Base-by-base conservation (phyloP, 1,140 invertebrate species). In the Drosophila truncata region DNA sequence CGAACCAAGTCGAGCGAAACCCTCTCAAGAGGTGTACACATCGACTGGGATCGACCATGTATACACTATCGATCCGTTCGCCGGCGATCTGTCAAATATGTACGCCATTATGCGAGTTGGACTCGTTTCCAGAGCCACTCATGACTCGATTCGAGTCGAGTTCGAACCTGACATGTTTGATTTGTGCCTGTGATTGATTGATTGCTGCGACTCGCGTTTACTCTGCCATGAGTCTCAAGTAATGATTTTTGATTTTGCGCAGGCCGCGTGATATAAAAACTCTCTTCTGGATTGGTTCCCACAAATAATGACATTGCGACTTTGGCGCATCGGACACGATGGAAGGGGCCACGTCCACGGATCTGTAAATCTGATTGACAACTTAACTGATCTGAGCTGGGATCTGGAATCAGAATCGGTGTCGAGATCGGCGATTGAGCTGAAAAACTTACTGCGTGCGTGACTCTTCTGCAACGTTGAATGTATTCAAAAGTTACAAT, bases 121-220 rank as follows among this genome's bases (percentile, higher is more conserved):
- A 76, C 82, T 78, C 59, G 82, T 80, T 84, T 77, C 49, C 44
- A 71, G 35, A 66, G 49, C 44, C 59, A 70, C 78, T 81, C 58
- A 79, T 33, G 77, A 61, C 39, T 73, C 61, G 61, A 66, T 57
- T 55, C 39, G 44, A 78, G 47, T 69, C 52, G 61, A 58, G 63
- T 39, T 59, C 35, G 74, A 18, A 44, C 29, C 27, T 82, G 84
- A 78, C 75, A 76, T 88, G 69, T 88, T 88, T 88, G 80, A 88
- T 91, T 84, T 91, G 83, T 78, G 52, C 64, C 47, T 44, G 60
- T 91, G 85, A 90, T 91, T 91, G 88, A 91, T 91, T 88, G 88
- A 91, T 91, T 91, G 84, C 78, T 85, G 77, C 79, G 77, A 69
- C 67, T 50, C 64, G 63, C 69, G 60, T 16, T 61, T 54, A 47